Base-by-base conservation (phyloP, 2,888 invertebrate genomes). In the Monoplex corrugatus region DNA sequence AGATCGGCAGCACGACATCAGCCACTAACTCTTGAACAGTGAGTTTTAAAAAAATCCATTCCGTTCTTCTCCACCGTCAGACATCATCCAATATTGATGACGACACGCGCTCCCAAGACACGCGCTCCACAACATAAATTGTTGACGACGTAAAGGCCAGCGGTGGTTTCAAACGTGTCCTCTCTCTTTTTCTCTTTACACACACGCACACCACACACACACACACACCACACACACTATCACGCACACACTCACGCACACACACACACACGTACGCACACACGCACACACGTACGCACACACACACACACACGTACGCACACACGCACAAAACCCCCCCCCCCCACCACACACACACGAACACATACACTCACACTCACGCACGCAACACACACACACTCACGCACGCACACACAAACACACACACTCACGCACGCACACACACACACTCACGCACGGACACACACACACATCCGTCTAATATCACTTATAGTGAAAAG, bases 21-120 rank as follows among this genome's bases (percentile, higher is more conserved):
- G n/a, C n/a, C n/a, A n/a, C n/a, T n/a, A n/a, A n/a, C n/a, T n/a
- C n/a, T n/a, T n/a, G n/a, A n/a, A n/a, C n/a, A n/a, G n/a, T n/a
- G n/a, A n/a, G n/a, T n/a, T n/a, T n/a, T n/a, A n/a, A n/a, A n/a
- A n/a, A n/a, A n/a, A n/a, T n/a, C n/a, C n/a, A n/a, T n/a, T n/a
- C n/a, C n/a, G n/a, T n/a, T n/a, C n/a, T n/a, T 16, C 57, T 57
- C 38, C 3, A 32, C 23, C 23, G 43, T 40, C 78, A 40, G 43
- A 43, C 43, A 23, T 80, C 35, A 80, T 80, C 78, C 43, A 80
- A 80, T 80, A 80, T 80, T 80, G 78, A 43, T 80, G 78, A 80
- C 78, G 10, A 32, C 43, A 43, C 78, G 78, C 78, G 8, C 40
- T 80, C 43, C 78, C 1, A 19, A 23, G 43, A 43, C 78, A 40